A percentile compares a stretch with the other conserved stretches of the same genome.
phyloP scores from a whole-genome alignment of 2,888 invertebrate genomes.

The Pinctada fucata region DNA sequence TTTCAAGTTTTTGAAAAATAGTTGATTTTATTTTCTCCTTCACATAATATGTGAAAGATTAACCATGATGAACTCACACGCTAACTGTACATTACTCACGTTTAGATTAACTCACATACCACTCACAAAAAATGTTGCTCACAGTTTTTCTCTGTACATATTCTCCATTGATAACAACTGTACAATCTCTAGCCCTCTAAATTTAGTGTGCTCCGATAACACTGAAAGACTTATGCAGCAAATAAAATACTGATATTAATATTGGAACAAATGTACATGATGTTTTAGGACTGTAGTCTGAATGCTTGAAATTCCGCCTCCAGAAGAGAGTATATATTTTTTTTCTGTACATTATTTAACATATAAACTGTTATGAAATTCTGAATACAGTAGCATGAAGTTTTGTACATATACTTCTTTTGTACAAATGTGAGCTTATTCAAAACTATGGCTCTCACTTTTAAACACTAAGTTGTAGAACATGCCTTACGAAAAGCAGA shows the following conservation, averaged over 20 bases:
- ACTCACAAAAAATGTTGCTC: background rate
- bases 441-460: too few species aligned
- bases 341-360: background rate
- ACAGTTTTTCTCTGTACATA: background rate
- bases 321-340: background rate
- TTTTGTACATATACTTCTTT: too few species aligned
- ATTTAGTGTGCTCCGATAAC: conserved; percentile 21
- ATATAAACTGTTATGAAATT: too few species aligned
- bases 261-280: conserved; percentile 2
- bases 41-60: conserved; percentile 19
- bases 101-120: conserved; percentile 4
- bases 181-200: background rate
- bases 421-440: too few species aligned
- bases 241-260: conserved; percentile 26
- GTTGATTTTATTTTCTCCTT: conserved; percentile 31
- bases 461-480: too few species aligned
- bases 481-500: too few species aligned
- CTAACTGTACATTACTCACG: background rate
- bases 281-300: background rate
- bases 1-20: conserved; percentile 37
- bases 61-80: conserved; percentile 13
- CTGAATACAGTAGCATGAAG: too few species aligned
- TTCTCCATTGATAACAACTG: background rate
- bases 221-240: conserved; percentile 28
- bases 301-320: background rate